phyloP scores from a whole-genome alignment of 1,140 invertebrate genomes.

The Drosophila melanica region DNA sequence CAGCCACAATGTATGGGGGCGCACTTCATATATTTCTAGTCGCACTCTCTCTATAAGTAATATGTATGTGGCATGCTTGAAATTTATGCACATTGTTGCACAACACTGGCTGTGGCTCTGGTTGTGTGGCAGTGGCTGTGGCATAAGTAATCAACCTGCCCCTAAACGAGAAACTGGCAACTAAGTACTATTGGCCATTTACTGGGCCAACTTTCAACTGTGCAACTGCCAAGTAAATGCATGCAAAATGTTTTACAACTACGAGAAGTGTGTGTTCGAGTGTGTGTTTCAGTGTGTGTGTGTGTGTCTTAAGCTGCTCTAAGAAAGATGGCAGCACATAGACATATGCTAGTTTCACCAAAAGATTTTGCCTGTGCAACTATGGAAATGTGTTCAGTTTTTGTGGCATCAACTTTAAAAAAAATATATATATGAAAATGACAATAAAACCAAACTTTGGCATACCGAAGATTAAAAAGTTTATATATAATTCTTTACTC shows the following conservation, averaged over 20 bases:
- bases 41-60: slow-evolving; percentile 11
- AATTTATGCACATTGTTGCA: slow-evolving; percentile 68
- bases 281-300: slow-evolving; percentile 19
- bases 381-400: background rate
- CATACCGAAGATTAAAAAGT: too few relatives aligned
- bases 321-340: slow-evolving; percentile 18
- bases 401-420: background rate
- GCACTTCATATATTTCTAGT: background rate
- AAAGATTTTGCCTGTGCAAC: slow-evolving; percentile 13
- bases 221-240: slow-evolving; percentile 63
- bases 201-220: slow-evolving; percentile 34
- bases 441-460: too few relatives aligned
- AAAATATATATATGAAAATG: too few relatives aligned
- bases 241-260: slow-evolving; percentile 45
- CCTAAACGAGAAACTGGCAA: slow-evolving; percentile 13
- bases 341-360: slow-evolving; percentile 19
- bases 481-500: too few relatives aligned
- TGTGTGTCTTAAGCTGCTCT: slow-evolving; percentile 31
- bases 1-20: slow-evolving; percentile 11
- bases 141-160: slow-evolving; percentile 71
- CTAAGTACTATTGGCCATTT: slow-evolving; percentile 29
- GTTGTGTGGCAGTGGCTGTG: slow-evolving; percentile 15
- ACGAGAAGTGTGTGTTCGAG: background rate
- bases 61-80: slow-evolving; percentile 15
- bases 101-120: slow-evolving; percentile 12